phyloP scores from a whole-genome alignment of 1,140 invertebrate genomes.

The Battus philenor region DNA sequence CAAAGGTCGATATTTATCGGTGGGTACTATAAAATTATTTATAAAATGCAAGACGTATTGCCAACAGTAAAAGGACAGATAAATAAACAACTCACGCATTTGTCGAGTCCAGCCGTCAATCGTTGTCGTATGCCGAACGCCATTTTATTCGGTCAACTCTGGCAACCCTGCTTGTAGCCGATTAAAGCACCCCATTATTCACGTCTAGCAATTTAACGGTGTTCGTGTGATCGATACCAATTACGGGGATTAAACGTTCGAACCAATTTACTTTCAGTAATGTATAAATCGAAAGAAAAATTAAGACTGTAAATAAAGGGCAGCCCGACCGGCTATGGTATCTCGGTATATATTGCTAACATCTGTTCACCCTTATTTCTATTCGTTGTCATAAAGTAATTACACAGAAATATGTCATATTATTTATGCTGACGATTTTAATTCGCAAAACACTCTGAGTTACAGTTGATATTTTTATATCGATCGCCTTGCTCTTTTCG shows the following conservation, averaged over 20 bases:
- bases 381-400: too few species aligned
- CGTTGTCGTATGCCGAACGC: neutral
- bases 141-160: conserved; percentile 11
- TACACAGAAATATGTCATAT: too few species aligned
- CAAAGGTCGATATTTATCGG: too few species aligned
- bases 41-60: too few species aligned
- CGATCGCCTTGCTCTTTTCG: too few species aligned
- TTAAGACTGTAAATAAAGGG: conserved; percentile 47
- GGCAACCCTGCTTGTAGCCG: conserved; percentile 14
- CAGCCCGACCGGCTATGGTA: conserved; percentile 36
- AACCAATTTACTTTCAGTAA: conserved; percentile 50
- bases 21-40: too few species aligned
- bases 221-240: conserved; percentile 36
- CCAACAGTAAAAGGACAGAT: too few species aligned
- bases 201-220: conserved; percentile 17
- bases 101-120: neutral
- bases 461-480: too few species aligned
- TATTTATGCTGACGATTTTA: too few species aligned
- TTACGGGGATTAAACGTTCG: conserved; percentile 50
- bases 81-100: too few species aligned
- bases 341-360: conserved; percentile 32
- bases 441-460: too few species aligned
- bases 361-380: conserved; percentile 15
- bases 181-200: conserved; percentile 17
- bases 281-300: conserved; percentile 46